phyloP scores from a whole-genome alignment of 1,140 invertebrate genomes.

The Macrobrachium nipponense region DNA sequence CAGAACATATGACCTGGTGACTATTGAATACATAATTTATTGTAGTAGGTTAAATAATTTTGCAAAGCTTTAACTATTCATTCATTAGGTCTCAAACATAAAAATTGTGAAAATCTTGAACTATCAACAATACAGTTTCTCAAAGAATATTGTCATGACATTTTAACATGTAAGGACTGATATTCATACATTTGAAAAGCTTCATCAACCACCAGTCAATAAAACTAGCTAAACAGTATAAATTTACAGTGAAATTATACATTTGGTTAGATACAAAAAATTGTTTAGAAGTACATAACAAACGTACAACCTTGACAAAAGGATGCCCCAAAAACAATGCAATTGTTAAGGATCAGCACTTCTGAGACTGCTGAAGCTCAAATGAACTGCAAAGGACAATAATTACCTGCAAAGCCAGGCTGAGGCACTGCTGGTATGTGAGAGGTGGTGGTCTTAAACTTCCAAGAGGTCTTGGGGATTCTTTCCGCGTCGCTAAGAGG shows the following conservation, averaged over 20 bases:
- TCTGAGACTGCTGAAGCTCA: not conserved
- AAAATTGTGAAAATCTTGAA: too few relatives aligned
- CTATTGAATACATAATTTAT: too few relatives aligned
- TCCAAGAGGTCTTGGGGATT: constrained; percentile 66
- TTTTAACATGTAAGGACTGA: too few relatives aligned
- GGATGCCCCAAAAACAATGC: not conserved
- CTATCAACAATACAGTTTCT: too few relatives aligned
- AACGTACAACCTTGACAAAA: too few relatives aligned
- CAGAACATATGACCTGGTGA: too few relatives aligned
- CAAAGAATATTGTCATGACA: too few relatives aligned
- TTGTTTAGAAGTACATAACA: not conserved
- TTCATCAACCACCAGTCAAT: too few relatives aligned
- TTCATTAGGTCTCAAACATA: too few relatives aligned
- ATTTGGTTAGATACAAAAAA: not conserved
- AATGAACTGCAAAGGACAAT: not conserved
- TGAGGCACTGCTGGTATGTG: constrained; percentile 78
- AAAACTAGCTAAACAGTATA: not conserved
- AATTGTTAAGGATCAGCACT: not conserved
- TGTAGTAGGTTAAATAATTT: not conserved
- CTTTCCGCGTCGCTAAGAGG: constrained; percentile 83
- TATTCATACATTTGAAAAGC: too few relatives aligned
- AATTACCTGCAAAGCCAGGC: constrained; percentile 80
- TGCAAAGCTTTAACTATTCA: too few relatives aligned
- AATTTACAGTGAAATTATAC: not conserved
- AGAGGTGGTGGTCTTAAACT: constrained; percentile 74